phyloP scores from a whole-genome alignment of 2,113 vertebrate genomes.

The Pleuronectes platessa region DNA sequence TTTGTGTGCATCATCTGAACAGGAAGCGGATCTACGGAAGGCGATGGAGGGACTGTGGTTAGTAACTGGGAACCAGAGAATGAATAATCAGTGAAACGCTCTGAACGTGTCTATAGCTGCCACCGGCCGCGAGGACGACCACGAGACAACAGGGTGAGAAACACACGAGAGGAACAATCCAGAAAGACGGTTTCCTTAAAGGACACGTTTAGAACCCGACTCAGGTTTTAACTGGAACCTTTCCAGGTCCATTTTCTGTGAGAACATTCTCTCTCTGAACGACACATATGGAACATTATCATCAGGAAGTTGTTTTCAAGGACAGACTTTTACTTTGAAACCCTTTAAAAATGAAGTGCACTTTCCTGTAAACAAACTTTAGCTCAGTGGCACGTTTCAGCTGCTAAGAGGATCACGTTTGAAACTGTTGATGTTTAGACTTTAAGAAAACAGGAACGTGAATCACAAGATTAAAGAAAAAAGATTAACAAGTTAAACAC shows the following conservation, averaged over 20 bases:
- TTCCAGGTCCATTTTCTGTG: too few species aligned
- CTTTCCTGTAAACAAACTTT: conserved; percentile 44
- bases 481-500: conserved; percentile 3
- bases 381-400: conserved; percentile 12
- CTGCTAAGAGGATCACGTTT: conserved; percentile 17
- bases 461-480: background rate
- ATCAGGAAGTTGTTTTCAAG: background rate
- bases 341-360: conserved; percentile 41
- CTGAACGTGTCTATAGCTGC: conserved; percentile 65
- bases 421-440: background rate
- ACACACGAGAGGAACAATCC: too few species aligned
- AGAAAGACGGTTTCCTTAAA: too few species aligned
- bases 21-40: conserved; percentile 27
- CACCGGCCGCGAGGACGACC: conserved; percentile 38
- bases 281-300: background rate
- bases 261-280: too few species aligned
- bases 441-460: background rate
- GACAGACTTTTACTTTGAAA: conserved; percentile 13
- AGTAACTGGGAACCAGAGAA: background rate
- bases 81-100: conserved; percentile 15
- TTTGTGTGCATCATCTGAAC: conserved; percentile 19
- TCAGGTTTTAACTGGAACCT: too few species aligned
- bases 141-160: background rate
- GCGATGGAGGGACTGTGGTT: conserved; percentile 1
- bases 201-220: too few species aligned